These are phyloP conservation scores for Ammospiza caudacuta DNA, from an alignment of 2,113 vertebrate species.

Conservation along the genomic window DNA sequence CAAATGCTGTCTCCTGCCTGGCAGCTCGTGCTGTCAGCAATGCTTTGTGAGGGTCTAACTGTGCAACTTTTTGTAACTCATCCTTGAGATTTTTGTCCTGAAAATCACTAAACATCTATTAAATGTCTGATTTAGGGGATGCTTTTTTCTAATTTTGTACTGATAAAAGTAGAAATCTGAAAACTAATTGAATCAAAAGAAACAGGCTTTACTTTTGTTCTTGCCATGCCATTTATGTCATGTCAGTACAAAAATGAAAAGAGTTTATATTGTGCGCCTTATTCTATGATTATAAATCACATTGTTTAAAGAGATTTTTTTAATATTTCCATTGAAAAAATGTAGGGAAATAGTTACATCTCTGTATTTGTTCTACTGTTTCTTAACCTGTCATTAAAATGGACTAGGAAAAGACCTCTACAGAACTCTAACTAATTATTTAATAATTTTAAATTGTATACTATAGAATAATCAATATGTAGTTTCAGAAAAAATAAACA, in stretches of 20 bases:
- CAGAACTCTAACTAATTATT: not conserved
- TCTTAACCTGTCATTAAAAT: not conserved
- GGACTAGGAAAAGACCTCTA: not conserved
- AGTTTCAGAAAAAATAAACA: conserved; percentile 69
- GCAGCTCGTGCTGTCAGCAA: not conserved
- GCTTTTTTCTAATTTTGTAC: not conserved
- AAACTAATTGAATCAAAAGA: conserved; percentile 14
- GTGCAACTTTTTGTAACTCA: not conserved
- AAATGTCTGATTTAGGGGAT: not conserved
- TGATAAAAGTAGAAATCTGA: not conserved
- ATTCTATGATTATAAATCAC: not conserved
- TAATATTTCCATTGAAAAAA: not conserved
- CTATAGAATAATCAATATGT: not conserved
- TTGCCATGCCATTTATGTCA: not conserved
- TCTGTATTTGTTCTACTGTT: not conserved
- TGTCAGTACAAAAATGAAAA: not conserved
- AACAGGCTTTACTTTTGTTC: not conserved
- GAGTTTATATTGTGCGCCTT: not conserved
- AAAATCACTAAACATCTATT: not conserved
- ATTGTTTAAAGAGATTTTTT: not conserved
- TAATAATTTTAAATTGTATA: conserved; percentile 40
- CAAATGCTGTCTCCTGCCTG: not conserved
- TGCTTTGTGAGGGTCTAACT: not conserved
- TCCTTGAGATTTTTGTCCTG: not conserved
- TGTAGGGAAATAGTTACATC: not conserved